phyloP scores from a whole-genome alignment of 2,797 vertebrate species.

The Emys orbicularis region DNA sequence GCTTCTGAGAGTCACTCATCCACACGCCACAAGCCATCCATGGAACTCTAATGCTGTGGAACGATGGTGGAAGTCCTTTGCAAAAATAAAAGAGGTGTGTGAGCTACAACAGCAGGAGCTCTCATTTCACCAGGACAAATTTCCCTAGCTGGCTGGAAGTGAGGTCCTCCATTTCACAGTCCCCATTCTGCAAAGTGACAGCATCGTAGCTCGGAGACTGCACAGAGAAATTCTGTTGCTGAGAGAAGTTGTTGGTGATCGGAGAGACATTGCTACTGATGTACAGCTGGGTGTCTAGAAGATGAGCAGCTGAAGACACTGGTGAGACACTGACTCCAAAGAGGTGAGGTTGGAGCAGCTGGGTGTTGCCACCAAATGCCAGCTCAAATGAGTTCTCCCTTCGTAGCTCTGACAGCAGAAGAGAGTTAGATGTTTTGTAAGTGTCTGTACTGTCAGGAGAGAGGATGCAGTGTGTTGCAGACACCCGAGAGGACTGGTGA shows the following conservation, averaged over 20 bases:
- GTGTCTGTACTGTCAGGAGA: constrained; percentile 45
- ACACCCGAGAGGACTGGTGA: constrained; percentile 76
- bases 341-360: constrained; percentile 88
- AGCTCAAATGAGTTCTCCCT: constrained; percentile 74
- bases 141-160: constrained; percentile 84
- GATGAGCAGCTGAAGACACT: constrained; percentile 90
- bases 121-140: constrained; percentile 92
- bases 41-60: not conserved
- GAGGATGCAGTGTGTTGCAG: constrained; percentile 23
- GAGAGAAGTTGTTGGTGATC: constrained; percentile 24
- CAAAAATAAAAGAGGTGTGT: not conserved
- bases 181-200: constrained; percentile 73
- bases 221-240: constrained; percentile 64
- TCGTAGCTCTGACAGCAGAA: constrained; percentile 72
- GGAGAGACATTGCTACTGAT: constrained; percentile 83
- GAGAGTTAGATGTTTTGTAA: constrained; percentile 58
- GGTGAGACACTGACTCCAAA: constrained; percentile 82
- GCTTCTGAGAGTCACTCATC: constrained; percentile 78
- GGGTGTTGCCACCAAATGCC: constrained; percentile 74
- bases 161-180: constrained; percentile 85
- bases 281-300: constrained; percentile 90
- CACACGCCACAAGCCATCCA: constrained; percentile 26
- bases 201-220: constrained; percentile 67
- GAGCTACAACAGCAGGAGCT: constrained; percentile 30
- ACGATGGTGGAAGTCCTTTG: not conserved